Conservation (phyloP, 2,888 invertebrate genomes). For the Tinea trinotella region DNA sequence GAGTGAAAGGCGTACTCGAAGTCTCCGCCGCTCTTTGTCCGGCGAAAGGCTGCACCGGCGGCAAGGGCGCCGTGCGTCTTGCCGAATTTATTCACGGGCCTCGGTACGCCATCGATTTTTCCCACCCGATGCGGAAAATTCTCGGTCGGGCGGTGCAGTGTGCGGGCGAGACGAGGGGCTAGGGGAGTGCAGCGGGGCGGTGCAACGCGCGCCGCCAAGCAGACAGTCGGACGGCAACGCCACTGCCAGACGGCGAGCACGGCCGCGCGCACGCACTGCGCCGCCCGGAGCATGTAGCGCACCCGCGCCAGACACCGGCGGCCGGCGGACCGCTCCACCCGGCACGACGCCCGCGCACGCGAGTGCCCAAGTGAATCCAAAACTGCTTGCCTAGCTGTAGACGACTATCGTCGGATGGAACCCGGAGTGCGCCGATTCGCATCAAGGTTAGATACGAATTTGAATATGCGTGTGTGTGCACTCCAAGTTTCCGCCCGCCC, state of each 20-base stretch:
- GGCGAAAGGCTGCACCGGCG: constrained; percentile 16
- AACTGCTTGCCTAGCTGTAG: constrained; percentile 30
- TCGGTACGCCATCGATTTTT: constrained; percentile 73
- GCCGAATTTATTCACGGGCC: constrained; percentile 69
- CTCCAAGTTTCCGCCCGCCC: constrained; percentile 33
- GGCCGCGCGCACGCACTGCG: constrained; percentile 65
- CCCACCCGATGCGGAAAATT: constrained; percentile 73
- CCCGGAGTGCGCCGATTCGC: constrained; percentile 71
- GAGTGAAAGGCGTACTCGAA: constrained; percentile 13
- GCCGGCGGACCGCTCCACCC: constrained; percentile 38
- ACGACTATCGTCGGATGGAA: constrained; percentile 68
- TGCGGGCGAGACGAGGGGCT: constrained; percentile 42
- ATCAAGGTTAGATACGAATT: constrained; percentile 68
- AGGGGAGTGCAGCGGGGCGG: constrained; percentile 68
- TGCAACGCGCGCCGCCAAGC: constrained; percentile 66
- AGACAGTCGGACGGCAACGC: constrained; percentile 73
- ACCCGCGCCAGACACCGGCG: constrained; percentile 24
- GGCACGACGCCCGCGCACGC: constrained; percentile 55
- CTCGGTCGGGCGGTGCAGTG: constrained; percentile 63
- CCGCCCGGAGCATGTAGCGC: constrained; percentile 53
- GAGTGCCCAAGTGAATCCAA: constrained; percentile 29
- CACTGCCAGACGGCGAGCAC: constrained; percentile 69
- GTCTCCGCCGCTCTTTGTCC: constrained; percentile 15
- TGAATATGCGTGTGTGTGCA: constrained; percentile 68
- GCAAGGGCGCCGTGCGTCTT: constrained; percentile 62